Percentiles rank a stretch among this genome's conserved stretches.
Conservation (phyloP, 2,797 vertebrate species). For the Mustela erminea region DNA sequence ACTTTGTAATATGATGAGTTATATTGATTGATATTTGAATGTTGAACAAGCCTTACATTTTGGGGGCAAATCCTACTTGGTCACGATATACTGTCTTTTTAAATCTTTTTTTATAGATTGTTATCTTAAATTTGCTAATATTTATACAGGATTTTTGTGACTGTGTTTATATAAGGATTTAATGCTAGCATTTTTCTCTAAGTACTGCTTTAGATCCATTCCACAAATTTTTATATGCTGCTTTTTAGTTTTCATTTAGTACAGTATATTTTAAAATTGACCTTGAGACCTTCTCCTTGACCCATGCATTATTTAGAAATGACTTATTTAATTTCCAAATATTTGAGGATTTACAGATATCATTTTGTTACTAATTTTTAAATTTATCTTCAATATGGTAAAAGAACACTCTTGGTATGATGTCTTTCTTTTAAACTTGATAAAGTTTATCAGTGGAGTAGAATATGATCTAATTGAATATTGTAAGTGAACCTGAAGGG, state of each 20-base stretch:
- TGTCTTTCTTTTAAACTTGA: background rate
- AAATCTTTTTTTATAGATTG: conserved; percentile 40
- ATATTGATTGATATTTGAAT: conserved; percentile 7
- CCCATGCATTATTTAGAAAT: background rate
- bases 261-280: conserved; percentile 4
- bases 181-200: background rate
- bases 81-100: background rate
- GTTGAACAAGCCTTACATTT: background rate
- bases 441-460: background rate
- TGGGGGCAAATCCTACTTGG: background rate
- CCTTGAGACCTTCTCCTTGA: conserved; percentile 22
- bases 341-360: background rate
- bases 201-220: background rate
- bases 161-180: background rate
- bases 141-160: background rate
- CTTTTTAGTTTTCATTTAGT: background rate
- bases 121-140: background rate
- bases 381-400: background rate
- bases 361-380: background rate
- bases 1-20: background rate
- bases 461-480: background rate
- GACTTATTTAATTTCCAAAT: conserved; percentile 22
- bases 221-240: background rate
- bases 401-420: background rate
- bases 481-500: background rate